Evolutionary conservation across 1,140 invertebrate genomes (phyloP), one percentile per base, ranked within the genome.

Genomic region (Aphelenchoides fujianensis): DNA sequence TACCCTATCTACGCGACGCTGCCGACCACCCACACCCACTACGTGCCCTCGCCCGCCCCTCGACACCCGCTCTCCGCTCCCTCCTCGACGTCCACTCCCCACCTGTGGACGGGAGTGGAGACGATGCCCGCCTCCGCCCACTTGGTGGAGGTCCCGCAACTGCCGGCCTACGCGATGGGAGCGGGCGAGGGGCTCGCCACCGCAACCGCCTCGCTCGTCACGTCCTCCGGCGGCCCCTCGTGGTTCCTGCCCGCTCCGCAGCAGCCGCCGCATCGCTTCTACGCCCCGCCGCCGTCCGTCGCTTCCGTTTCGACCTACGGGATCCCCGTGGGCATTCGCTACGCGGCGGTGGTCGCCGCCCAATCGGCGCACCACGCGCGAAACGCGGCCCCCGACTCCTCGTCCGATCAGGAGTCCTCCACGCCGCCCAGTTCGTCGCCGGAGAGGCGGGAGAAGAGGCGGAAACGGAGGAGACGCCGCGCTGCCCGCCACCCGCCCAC

Each of bases 261-360:
- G 1, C 30, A 12, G 30, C n/a, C 16, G 16, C 16, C 16, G 16
- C 9, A 66, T 35, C 57, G 57, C 28, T 69, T 72, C 35, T 71
- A 72, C 37, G 70, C 69, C 12, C 70, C 70, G 28, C 70, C 70
- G n/a, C 69, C 69, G 19, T 72, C 70, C 2, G 69, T 54, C 5
- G 70, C 70, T 12, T 69, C 64, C n/a, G 9, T 72, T n/a, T 71
- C 69, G 19, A 72, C 70, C n/a, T 72, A 72, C 37, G 70, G 70
- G 1, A 54, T 72, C 9, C 68, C 70, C 12, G 69, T 69, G 19
- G 5, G 19, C 28, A 54, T 71, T 31, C 53, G 62, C 23, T 48
- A 48, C 23, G 41, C 41, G 23, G 41, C 12, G 23, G 41, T 48
- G 41, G 41, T 48, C 23, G 41, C 41, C 23, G 41, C 41, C 23